phyloP scores from a whole-genome alignment of 2,797 vertebrate species.

The Esox masquinongy region DNA sequence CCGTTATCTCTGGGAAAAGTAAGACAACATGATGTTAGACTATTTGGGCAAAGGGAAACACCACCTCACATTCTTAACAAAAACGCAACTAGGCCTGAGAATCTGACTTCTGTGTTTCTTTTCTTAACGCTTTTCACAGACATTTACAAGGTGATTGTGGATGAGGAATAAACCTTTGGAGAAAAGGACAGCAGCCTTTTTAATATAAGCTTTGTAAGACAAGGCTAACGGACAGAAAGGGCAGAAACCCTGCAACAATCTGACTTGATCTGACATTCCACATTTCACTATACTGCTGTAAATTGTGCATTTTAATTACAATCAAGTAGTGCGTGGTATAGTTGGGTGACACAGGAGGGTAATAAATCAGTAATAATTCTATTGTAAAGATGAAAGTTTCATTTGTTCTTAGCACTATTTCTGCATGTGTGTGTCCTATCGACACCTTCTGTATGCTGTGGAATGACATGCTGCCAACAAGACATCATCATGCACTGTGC shows the following conservation, averaged over 20 bases:
- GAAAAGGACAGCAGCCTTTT: background rate
- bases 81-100: background rate
- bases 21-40: constrained; percentile 15
- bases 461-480: constrained; percentile 27
- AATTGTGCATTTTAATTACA: constrained; percentile 40
- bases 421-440: constrained; percentile 42
- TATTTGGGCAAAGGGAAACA: constrained; percentile 20
- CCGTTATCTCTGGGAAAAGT: constrained; percentile 8
- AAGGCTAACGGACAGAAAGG: background rate
- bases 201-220: background rate
- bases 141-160: constrained; percentile 1
- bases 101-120: constrained; percentile 38
- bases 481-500: too few species aligned
- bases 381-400: constrained; percentile 64
- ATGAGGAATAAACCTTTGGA: background rate
- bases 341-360: constrained; percentile 57
- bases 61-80: constrained; percentile 23
- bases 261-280: background rate
- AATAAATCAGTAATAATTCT: constrained; percentile 66
- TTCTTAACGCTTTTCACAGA: constrained; percentile 33
- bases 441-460: constrained; percentile 46
- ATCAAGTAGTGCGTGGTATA: constrained; percentile 55
- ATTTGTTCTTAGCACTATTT: constrained; percentile 65
- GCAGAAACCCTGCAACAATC: background rate
- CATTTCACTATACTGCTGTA: background rate